Percentiles rank a stretch among this genome's conserved stretches.
These are phyloP conservation scores for Melanerpes aurifrons DNA, from an alignment of 2,113 vertebrate genomes.

Conservation along the genomic window DNA sequence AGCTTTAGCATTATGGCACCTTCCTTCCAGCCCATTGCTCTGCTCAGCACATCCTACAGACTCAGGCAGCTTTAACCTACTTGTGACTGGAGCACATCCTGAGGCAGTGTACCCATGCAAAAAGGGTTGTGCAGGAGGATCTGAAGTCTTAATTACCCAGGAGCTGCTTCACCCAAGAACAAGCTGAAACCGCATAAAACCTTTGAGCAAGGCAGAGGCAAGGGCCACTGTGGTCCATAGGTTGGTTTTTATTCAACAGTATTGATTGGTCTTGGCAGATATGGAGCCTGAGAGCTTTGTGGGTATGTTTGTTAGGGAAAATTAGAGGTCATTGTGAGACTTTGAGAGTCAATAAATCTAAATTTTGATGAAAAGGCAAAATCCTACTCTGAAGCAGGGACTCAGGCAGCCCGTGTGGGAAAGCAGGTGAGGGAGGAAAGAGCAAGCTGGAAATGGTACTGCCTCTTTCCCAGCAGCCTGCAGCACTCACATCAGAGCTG, in stretches of 20 bases:
- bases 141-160: slow-evolving; percentile 10
- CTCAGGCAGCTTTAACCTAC: neutral
- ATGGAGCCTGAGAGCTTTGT: neutral
- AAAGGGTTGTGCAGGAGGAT: neutral
- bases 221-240: neutral
- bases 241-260: slow-evolving; percentile 23
- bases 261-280: slow-evolving; percentile 41
- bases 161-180: slow-evolving; percentile 1
- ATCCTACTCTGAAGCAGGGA: neutral
- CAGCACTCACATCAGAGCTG: neutral
- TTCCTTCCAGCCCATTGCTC: neutral
- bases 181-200: slow-evolving; percentile 23
- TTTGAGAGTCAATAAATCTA: slow-evolving; percentile 38
- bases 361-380: slow-evolving; percentile 56
- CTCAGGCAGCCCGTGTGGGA: neutral
- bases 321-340: slow-evolving; percentile 17
- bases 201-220: neutral
- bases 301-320: slow-evolving; percentile 43
- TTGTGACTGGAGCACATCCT: neutral
- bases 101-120: neutral
- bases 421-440: neutral
- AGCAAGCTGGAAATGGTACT: neutral
- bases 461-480: neutral
- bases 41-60: neutral
- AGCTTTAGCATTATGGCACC: neutral